Evolutionary conservation across 1,140 invertebrate genomes (phyloP), one percentile per base, ranked within the genome.

Genomic region (Drosophila saltans): DNA sequence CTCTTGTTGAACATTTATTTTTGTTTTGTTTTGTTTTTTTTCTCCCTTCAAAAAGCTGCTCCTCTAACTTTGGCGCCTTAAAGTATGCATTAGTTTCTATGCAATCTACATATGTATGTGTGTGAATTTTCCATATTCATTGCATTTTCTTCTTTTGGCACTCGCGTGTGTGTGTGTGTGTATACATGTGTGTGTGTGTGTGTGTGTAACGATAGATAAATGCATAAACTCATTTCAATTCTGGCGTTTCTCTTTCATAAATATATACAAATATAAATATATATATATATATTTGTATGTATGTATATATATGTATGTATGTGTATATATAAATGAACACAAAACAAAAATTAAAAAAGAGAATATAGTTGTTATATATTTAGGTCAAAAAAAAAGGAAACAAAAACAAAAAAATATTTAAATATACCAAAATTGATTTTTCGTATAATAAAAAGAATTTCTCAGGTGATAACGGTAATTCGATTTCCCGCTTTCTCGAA

Each of bases 141-240:
- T 85, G 74, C 65, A 21, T 36, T 55, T 56, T 52, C 9, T 55
- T 33, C 30, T 24, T 48, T 71, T 75, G 45, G 60, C 58, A 45
- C 57, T 65, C 45, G 63, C 69, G 43, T 61, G 56, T 56, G 16
- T 65, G 43, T 36, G 6, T 36, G 6, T 36, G 6, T 36, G 6
- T 36, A 36, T 36, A 7, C 6, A 7, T 36, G 61, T 71, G 57
- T 66, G 43, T 59, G 40, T 80, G 10, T 63, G 57, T 45, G 9
- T 82, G 16, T 69, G 41, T 78, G 59, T 57, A 30, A 52, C 21
- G 9, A 52, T 52, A 52, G 45, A 52, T 52, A 52, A 52, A 52
- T 52, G 45, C 45, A 52, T 10, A 52, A 52, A 52, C 45, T 52
- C 24, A 52, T 52, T 52, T 52, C 45, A 52, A 52, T 52, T 10